Base-by-base conservation (phyloP, 1,140 invertebrate genomes). In the Atopsyche davidsoni region DNA sequence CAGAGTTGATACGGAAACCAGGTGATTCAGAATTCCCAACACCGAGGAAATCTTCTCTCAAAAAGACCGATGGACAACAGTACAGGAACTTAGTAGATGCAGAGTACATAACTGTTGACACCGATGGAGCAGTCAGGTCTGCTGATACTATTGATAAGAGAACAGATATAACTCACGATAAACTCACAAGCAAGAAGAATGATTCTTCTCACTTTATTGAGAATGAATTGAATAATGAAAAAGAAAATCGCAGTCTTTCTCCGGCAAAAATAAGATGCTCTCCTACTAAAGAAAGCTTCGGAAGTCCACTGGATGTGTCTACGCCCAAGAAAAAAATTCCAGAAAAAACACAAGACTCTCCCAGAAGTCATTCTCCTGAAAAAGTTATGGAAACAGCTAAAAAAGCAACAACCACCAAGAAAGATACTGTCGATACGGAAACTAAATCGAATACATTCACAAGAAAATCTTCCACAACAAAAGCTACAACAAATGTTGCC, bases 121-220 rank as follows among this genome's bases (percentile, higher is more conserved):
- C 41, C 19, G 39, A 31, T 51, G 58, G 56, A 21, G 38, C 18
- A 13, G 56, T 58, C 17, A 34, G 16, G 3, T 47, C 56, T 16
- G 39, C 21, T 4, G 49, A 57, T 25, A 13, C 32, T 3, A 16
- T 10, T 13, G 21, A 48, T 4, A 36, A 42, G n/a, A 38, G 21
- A 36, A 4, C 24, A 6, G 22, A 23, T 11, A 11, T 25, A 13
- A 19, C 9, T 25, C 23, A 46, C 21, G 28, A 18, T 34, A 45
- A 28, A 18, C 21, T 36, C 11, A 42, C 7, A 10, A 34, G 13
- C 16, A 57, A 51, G 41, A 2, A 51, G 44, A 42, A 55, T 59
- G 11, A 58, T n/a, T 51, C 39, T 24, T 32, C 25, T 18, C 50
- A 61, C 17, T 64, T 63, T 21, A 61, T 63, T 41, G 25, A 48